These are phyloP conservation scores for Elephantulus edwardii DNA, from an alignment of 2,113 vertebrate genomes.

Conservation along the genomic window DNA sequence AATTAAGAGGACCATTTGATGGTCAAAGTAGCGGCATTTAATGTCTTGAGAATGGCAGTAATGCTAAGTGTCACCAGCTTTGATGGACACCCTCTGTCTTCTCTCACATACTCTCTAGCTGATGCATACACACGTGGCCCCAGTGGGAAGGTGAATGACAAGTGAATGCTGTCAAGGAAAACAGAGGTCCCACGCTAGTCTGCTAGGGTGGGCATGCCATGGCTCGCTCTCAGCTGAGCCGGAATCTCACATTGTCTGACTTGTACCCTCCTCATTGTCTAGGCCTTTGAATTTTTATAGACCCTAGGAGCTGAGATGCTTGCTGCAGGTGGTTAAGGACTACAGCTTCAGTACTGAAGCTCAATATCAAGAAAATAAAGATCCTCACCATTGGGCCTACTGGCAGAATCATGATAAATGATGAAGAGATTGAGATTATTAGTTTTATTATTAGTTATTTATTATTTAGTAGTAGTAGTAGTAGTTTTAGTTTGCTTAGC, in stretches of 20 bases:
- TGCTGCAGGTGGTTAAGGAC: too few relatives aligned
- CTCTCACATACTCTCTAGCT: not conserved
- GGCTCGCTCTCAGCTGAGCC: accelerated
- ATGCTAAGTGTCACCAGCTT: not conserved
- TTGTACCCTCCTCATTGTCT: not conserved
- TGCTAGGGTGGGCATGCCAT: not conserved
- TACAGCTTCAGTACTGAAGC: too few relatives aligned
- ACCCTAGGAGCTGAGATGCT: too few relatives aligned
- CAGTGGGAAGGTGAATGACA: not conserved
- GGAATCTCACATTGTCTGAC: not conserved
- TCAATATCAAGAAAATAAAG: too few relatives aligned
- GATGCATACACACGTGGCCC: not conserved
- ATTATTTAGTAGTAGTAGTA: too few relatives aligned
- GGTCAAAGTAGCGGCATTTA: conserved; percentile 13
- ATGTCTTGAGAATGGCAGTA: conserved; percentile 43
- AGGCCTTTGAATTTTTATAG: too few relatives aligned
- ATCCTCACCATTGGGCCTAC: too few relatives aligned
- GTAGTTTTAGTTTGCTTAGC: too few relatives aligned
- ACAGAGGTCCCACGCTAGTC: accelerated
- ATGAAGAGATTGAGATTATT: too few relatives aligned
- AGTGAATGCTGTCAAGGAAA: not conserved
- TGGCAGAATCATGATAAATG: too few relatives aligned
- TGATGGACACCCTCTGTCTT: not conserved
- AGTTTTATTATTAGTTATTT: too few relatives aligned
- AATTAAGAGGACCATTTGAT: not conserved